Evolutionary conservation across 2,888 invertebrate species (phyloP).

Genomic region (Fissipunctia ypsillon): DNA sequence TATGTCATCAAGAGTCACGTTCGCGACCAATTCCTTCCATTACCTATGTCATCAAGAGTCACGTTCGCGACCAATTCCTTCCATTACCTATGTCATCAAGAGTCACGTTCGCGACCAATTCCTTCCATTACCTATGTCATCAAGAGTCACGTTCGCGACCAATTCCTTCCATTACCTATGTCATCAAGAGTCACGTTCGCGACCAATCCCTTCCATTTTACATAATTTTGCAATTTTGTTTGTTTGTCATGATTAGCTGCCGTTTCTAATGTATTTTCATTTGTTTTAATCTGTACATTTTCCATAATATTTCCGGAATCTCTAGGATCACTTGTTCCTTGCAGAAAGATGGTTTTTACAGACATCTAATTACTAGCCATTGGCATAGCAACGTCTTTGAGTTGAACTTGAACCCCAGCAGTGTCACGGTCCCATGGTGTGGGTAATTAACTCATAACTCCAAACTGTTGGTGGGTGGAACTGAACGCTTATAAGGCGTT

Average conservation of each 20-base stretch:
- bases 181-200: no score
- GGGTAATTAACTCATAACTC: slow-evolving; percentile 59
- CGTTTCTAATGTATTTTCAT: not conserved
- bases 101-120: no score
- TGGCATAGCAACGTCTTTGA: slow-evolving; percentile 41
- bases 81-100: no score
- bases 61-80: no score
- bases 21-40: no score
- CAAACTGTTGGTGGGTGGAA: slow-evolving; percentile 54
- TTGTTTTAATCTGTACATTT: not conserved
- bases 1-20: no score
- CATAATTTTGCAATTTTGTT: not conserved
- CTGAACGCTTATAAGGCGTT: slow-evolving; percentile 57
- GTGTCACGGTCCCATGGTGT: slow-evolving; percentile 47
- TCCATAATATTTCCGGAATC: not conserved
- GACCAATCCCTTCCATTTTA: not conserved
- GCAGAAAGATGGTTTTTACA: not conserved
- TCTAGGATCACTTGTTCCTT: not conserved
- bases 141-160: no score
- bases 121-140: no score
- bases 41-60: no score
- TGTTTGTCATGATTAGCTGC: not conserved
- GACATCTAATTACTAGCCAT: not conserved
- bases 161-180: no score
- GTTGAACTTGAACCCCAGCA: slow-evolving; percentile 46